Conservation (phyloP, 2,888 invertebrate species). For the Drosophila greeni region DNA sequence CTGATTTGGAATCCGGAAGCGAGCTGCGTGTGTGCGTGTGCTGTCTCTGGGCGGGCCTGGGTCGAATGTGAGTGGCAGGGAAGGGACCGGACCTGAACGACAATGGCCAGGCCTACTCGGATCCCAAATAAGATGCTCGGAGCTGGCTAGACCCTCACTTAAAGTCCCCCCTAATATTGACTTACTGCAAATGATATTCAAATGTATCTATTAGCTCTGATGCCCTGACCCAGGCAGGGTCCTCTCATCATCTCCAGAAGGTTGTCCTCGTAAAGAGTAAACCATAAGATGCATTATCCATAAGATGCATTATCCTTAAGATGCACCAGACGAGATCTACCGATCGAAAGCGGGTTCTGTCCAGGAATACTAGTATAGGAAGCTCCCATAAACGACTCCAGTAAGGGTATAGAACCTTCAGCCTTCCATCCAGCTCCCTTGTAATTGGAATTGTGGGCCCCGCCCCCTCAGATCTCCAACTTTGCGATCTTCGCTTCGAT, state of each 20-base stretch:
- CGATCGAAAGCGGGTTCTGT: too few species aligned
- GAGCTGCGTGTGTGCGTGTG: constrained; percentile 6
- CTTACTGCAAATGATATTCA: constrained; percentile 16
- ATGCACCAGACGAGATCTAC: too few species aligned
- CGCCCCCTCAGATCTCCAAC: not conserved
- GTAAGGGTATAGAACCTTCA: not conserved
- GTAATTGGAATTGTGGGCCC: not conserved
- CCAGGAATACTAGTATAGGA: not conserved
- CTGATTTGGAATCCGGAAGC: constrained; percentile 4
- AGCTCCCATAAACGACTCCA: not conserved
- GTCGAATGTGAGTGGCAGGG: not conserved
- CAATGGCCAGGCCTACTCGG: constrained; percentile 13
- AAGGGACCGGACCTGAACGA: not conserved
- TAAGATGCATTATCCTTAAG: too few species aligned
- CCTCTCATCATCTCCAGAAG: too few species aligned
- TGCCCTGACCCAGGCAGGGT: not conserved
- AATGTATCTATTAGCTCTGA: not conserved
- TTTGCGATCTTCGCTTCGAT: not conserved
- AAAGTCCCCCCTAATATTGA: not conserved
- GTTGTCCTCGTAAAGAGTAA: too few species aligned
- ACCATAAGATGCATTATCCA: too few species aligned
- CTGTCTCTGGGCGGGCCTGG: constrained; percentile 15
- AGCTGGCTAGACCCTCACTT: not conserved
- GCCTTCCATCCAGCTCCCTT: not conserved
- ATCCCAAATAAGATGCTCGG: not conserved